Conservation (phyloP, 1,140 invertebrate species). For the Drosophila gunungcola region DNA sequence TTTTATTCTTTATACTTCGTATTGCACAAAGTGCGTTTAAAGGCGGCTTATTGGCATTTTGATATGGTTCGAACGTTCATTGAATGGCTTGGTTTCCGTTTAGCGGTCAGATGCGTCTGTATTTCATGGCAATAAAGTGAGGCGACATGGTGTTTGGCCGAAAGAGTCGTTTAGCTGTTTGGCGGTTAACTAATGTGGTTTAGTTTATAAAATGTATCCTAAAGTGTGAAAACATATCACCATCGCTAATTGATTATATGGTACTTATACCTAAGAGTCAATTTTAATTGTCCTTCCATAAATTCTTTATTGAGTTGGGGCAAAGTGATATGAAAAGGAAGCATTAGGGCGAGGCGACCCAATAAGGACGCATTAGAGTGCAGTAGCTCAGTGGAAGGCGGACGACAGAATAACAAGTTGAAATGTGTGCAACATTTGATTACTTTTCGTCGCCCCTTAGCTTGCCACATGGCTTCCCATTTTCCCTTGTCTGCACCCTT, state of each 20-base stretch:
- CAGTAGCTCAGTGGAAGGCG: not conserved
- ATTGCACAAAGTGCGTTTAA: conserved; percentile 2
- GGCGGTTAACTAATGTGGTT: conserved; percentile 2
- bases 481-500: conserved; percentile 1
- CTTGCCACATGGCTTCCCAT: conserved; percentile 2
- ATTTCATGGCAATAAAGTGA: conserved; percentile 15
- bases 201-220: not conserved
- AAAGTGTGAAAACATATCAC: too few relatives aligned
- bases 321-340: not conserved
- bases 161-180: conserved; percentile 19
- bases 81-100: conserved; percentile 19
- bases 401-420: conserved; percentile 30
- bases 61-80: not conserved
- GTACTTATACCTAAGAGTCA: not conserved
- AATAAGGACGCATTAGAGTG: conserved; percentile 38
- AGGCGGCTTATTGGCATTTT: conserved; percentile 1
- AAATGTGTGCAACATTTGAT: conserved; percentile 73
- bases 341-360: not conserved
- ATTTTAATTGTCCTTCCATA: conserved; percentile 8
- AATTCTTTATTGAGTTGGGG: not conserved
- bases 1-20: not conserved
- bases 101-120: not conserved
- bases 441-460: conserved; percentile 52
- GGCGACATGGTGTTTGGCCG: not conserved
- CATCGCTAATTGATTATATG: too few relatives aligned